Evolutionary conservation across 2,113 vertebrate species (phyloP).

Genomic region (Numida meleagris): DNA sequence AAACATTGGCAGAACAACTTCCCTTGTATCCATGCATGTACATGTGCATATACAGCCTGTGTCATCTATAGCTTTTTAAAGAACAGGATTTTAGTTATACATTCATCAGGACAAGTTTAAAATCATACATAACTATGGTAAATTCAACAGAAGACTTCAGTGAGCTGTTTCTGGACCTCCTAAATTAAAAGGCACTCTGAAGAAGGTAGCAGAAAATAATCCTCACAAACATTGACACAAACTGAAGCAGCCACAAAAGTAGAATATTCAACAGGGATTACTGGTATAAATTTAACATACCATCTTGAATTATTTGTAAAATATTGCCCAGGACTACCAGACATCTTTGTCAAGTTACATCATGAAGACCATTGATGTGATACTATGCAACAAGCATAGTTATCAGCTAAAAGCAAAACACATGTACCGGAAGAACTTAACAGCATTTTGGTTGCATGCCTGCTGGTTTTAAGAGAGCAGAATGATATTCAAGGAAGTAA

Average conservation of each 20-base stretch:
- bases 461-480: conserved; percentile 9
- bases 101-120: conserved; percentile 71
- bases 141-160: conserved; percentile 50
- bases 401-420: neutral
- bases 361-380: neutral
- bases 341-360: neutral
- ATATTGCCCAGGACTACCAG: conserved; percentile 18
- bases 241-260: conserved; percentile 9
- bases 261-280: neutral
- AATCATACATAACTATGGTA: conserved; percentile 44
- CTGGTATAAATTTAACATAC: neutral
- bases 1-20: conserved; percentile 69
- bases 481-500: neutral
- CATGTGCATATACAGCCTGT: conserved; percentile 70
- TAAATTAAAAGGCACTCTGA: conserved; percentile 73
- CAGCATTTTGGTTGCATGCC: neutral
- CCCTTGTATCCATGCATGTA: conserved; percentile 69
- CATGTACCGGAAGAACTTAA: neutral
- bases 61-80: conserved; percentile 62
- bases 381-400: neutral
- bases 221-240: neutral
- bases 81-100: conserved; percentile 67
- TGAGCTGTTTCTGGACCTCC: conserved; percentile 42
- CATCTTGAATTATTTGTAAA: conserved; percentile 15
- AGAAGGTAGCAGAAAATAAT: conserved; percentile 32